phyloP scores from a whole-genome alignment of 2,797 vertebrate species.

The Epinephelus awoara region DNA sequence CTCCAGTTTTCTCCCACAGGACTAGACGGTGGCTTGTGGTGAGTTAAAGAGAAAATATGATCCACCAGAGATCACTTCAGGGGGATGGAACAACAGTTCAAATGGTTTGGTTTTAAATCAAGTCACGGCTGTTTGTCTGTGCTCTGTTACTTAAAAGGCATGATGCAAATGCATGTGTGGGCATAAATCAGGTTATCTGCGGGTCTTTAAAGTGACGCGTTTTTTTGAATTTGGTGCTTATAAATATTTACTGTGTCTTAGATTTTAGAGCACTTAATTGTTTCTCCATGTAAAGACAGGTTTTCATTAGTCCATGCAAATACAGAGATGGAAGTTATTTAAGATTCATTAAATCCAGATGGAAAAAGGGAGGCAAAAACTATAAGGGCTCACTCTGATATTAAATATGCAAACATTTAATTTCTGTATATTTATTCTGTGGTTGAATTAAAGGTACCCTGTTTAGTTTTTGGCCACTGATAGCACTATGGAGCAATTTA shows the following conservation, averaged over 20 bases:
- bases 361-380: conserved; percentile 20
- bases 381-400: background rate
- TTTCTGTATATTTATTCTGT: background rate
- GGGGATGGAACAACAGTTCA: conserved; percentile 54
- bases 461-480: background rate
- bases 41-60: conserved; percentile 66
- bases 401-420: background rate
- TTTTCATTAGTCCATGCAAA: conserved; percentile 54
- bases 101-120: conserved; percentile 61
- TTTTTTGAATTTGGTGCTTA: conserved; percentile 38
- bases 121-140: conserved; percentile 29
- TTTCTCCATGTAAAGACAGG: conserved; percentile 36
- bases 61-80: conserved; percentile 58
- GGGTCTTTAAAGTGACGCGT: conserved; percentile 24
- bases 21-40: conserved; percentile 57
- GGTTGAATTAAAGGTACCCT: background rate
- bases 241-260: conserved; percentile 18
- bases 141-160: conserved; percentile 31
- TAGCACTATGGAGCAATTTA: background rate
- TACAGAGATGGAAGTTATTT: conserved; percentile 17
- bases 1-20: conserved; percentile 64
- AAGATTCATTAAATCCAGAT: conserved; percentile 40
- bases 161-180: conserved; percentile 39
- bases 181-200: conserved; percentile 55
- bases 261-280: conserved; percentile 42